These are phyloP conservation scores for Aurelia aurita complex sp. Pacific DNA, from an alignment of 30 jellyfish, hydroid and myxozoan species.

Conservation along the genomic window DNA sequence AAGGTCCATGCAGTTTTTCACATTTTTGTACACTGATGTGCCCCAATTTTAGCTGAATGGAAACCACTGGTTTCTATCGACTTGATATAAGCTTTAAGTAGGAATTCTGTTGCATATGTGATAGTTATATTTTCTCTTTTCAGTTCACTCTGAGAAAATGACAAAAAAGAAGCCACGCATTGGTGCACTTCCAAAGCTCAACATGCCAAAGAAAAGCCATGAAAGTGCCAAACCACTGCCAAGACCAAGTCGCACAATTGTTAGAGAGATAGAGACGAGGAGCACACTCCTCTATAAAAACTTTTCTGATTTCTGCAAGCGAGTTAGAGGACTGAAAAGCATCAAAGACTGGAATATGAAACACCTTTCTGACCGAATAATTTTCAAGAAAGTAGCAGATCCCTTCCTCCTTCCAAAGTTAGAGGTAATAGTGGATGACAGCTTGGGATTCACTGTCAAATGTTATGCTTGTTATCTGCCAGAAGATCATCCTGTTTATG, in stretches of 20 bases:
- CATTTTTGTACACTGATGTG: too few species aligned
- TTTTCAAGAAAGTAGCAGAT: background rate
- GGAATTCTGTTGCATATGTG: too few species aligned
- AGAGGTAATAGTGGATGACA: slow-evolving; percentile 22
- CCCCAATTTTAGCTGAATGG: too few species aligned
- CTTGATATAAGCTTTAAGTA: too few species aligned
- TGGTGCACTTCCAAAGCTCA: slow-evolving; percentile 23
- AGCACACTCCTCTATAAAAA: too few species aligned
- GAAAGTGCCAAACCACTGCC: too few species aligned
- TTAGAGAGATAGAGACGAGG: too few species aligned
- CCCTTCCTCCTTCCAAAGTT: slow-evolving; percentile 9
- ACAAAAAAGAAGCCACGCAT: slow-evolving; percentile 4
- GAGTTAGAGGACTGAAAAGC: too few species aligned
- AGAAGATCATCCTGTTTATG: slow-evolving; percentile 21
- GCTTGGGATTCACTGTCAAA: slow-evolving; percentile 17
- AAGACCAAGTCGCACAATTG: too few species aligned
- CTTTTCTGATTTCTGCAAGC: too few species aligned
- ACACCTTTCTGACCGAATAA: background rate
- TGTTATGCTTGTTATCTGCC: slow-evolving; percentile 8
- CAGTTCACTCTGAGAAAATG: slow-evolving; percentile 19
- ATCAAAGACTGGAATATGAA: too few species aligned
- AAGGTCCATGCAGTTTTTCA: background rate
- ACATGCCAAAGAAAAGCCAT: slow-evolving; percentile 14
- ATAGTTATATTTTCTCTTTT: background rate
- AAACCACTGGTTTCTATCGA: too few species aligned